Evolutionary conservation across 2,797 vertebrate genomes (phyloP), one percentile per base, ranked within the genome.

Genomic region (Erpetoichthys calabaricus): DNA sequence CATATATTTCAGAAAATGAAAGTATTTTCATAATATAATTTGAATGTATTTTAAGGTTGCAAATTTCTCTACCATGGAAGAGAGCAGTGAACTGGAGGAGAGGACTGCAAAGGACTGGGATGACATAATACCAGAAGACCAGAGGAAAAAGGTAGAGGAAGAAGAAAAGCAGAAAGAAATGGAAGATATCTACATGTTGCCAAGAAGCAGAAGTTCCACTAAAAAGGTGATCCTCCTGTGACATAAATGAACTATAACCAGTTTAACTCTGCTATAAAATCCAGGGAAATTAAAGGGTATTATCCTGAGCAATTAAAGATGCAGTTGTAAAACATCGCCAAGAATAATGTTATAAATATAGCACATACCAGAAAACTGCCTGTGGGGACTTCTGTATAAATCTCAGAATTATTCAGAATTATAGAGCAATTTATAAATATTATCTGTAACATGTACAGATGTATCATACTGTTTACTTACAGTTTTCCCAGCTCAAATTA

Each of bases 31-130:
- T n/a, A n/a, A n/a, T 49, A 3, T 7, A 3, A 4, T 50, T 3
- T 5, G 0, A 56, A 45, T 56, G 3, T 6, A 4, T 62, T 75
- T 9, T 44, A 61, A 99, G 96, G 94, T 99, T 53, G 96, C 96
- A 49, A 99, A 99, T 73, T 99, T 99, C 70, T 83, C 92, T 65
- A 98, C 86, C 7, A 97, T 97, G 91, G 95, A 97, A 58, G 94
- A 97, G 57, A 89, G 76, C 41, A 77, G 86, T 55, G 89, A 94
- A n/a, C 74, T 90, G 8, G 89, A 92, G 1, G 91, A 91, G 3
- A 84, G 69, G 49, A 66, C 69, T 3, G 62, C 75, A 1, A 82
- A 83, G 54, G 91, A 94, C 59, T 99, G 96, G 96, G 95, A 98
- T 0, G 83, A 95, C 4, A 98, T 99, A 60, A 98, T 99, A 73